Evolutionary conservation across 92 coral and sea anemone species (phyloP).

Genomic region (Plumapathes pennacea): DNA sequence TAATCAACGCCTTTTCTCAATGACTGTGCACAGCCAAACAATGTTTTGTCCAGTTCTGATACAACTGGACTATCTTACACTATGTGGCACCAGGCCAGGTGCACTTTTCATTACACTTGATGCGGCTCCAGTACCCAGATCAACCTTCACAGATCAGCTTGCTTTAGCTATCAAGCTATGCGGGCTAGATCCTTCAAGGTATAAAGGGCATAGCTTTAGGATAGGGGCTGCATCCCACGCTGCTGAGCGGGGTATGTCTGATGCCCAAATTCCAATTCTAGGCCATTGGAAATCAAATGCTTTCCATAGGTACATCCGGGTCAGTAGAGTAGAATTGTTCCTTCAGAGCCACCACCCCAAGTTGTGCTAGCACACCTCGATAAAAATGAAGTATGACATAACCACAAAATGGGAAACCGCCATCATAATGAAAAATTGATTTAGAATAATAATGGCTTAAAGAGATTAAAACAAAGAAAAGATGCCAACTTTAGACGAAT

Average conservation of each 20-base stretch:
- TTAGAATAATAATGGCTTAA: no score
- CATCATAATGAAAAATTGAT: no score
- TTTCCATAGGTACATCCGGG: constrained; percentile 30
- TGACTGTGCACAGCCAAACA: constrained; percentile 13
- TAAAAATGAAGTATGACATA: no score
- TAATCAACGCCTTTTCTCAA: constrained; percentile 32
- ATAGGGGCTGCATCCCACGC: constrained; percentile 51
- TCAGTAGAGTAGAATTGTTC: no score
- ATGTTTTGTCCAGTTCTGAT: constrained; percentile 16
- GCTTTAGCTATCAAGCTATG: constrained; percentile 17
- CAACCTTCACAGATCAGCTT: constrained; percentile 13
- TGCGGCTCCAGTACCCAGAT: constrained; percentile 17
- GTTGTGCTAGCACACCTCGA: no score
- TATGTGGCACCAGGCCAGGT: constrained; percentile 19
- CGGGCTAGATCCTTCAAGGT: constrained; percentile 25
- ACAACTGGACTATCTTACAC: constrained; percentile 5
- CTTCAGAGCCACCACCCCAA: no score
- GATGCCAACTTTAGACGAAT: no score
- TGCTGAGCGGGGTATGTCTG: constrained; percentile 48
- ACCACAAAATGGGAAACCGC: no score
- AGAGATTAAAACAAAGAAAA: no score
- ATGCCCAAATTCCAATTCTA: constrained; percentile 33
- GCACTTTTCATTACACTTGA: constrained; percentile 7
- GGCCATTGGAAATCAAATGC: constrained; percentile 51
- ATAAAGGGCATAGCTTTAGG: constrained; percentile 39